phyloP scores from a whole-genome alignment of 1,140 invertebrate species.

The Tetramorium simillimum region DNA sequence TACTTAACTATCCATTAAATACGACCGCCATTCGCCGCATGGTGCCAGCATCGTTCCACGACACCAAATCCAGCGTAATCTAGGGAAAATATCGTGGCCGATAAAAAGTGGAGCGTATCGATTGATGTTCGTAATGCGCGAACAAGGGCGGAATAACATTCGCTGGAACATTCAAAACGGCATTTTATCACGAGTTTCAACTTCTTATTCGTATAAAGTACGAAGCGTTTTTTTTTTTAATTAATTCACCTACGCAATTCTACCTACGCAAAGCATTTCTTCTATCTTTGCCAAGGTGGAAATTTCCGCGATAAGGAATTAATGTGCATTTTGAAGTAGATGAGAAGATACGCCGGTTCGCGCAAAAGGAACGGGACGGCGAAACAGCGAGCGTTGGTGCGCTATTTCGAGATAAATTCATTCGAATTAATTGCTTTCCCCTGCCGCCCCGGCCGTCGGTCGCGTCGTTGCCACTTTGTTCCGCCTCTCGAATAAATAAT shows the following conservation, averaged over 20 bases:
- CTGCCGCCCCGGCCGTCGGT: not conserved
- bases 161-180: constrained; percentile 9
- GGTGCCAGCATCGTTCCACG: constrained; percentile 19
- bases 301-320: constrained; percentile 49
- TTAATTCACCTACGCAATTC: constrained; percentile 40
- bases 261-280: not conserved
- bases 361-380: constrained; percentile 24
- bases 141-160: constrained; percentile 53
- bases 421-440: constrained; percentile 59
- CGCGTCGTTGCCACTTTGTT: constrained; percentile 54
- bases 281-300: not conserved
- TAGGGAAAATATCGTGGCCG: constrained; percentile 71
- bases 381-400: constrained; percentile 43
- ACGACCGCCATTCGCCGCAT: constrained; percentile 68
- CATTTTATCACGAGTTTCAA: not conserved
- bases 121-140: constrained; percentile 59
- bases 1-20: constrained; percentile 84
- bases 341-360: constrained; percentile 25
- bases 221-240: not conserved
- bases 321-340: constrained; percentile 50
- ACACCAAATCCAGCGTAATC: constrained; percentile 70
- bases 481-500: constrained; percentile 63
- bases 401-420: constrained; percentile 61
- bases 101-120: constrained; percentile 67
- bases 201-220: not conserved